phyloP scores from a whole-genome alignment of 2,797 vertebrate species.

The Pseudochirops cupreus region DNA sequence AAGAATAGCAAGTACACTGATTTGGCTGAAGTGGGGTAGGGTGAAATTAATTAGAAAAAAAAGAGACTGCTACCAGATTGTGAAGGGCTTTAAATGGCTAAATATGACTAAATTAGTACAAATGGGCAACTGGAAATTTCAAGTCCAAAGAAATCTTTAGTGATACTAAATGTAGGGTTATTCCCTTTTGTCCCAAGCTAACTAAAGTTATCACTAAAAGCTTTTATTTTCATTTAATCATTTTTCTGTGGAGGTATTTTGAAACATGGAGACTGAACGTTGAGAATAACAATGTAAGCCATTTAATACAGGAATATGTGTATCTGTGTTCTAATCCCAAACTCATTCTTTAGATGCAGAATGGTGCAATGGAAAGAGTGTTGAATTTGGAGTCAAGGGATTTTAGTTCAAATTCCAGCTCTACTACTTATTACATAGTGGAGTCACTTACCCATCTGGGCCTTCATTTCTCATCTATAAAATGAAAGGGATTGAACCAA shows the following conservation, averaged over 20 bases:
- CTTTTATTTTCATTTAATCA: background rate
- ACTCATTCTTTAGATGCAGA: background rate
- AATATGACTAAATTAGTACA: background rate
- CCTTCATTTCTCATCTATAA: background rate
- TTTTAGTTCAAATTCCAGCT: background rate
- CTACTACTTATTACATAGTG: background rate
- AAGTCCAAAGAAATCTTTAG: background rate
- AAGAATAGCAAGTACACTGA: background rate
- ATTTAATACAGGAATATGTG: background rate
- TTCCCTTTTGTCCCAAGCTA: background rate
- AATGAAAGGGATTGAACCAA: background rate
- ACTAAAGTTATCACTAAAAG: background rate
- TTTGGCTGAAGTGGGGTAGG: background rate
- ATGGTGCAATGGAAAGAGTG: background rate
- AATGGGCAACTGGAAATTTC: background rate
- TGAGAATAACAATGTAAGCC: background rate
- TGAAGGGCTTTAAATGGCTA: background rate
- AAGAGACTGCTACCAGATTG: background rate
- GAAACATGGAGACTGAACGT: conserved; percentile 21
- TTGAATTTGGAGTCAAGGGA: background rate
- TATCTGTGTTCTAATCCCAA: background rate
- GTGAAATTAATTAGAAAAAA: background rate
- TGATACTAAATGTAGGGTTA: background rate
- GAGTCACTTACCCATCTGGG: background rate
- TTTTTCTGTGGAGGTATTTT: conserved; percentile 16